Percentiles rank a stretch among this genome's conserved stretches.
phyloP scores from a whole-genome alignment of 2,888 invertebrate species.

The Epiblema foenella region DNA sequence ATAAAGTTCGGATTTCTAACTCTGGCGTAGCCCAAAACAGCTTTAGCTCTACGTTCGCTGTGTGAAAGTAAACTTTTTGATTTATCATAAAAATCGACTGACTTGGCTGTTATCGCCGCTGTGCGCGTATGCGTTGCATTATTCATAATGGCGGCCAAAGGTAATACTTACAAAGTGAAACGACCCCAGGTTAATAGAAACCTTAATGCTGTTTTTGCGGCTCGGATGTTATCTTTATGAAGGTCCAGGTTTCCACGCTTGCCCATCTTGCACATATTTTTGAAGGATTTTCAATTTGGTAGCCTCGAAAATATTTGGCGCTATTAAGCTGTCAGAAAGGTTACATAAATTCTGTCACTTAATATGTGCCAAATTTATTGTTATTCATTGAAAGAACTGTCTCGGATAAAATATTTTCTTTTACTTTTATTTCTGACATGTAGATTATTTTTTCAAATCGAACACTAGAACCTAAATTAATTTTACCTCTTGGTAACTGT shows the following conservation, averaged over 20 bases:
- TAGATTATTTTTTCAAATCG: no score
- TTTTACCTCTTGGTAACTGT: no score
- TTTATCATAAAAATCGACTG: background rate
- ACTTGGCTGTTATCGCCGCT: background rate
- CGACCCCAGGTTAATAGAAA: conserved; percentile 76
- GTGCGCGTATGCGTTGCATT: conserved; percentile 55
- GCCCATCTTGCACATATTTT: conserved; percentile 1
- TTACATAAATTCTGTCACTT: no score
- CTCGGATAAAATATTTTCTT: no score
- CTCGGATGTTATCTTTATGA: conserved; percentile 41
- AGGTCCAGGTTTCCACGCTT: background rate
- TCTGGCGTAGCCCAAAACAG: no score
- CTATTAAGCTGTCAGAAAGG: background rate
- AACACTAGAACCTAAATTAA: no score
- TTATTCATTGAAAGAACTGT: no score
- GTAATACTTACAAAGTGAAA: conserved; percentile 66
- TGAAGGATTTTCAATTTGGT: background rate
- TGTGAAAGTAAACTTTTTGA: no score
- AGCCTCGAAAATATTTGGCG: background rate
- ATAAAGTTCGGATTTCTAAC: no score
- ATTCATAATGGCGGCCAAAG: conserved; percentile 65
- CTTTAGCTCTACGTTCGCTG: no score
- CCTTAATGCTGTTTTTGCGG: conserved; percentile 47
- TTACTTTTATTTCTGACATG: no score
- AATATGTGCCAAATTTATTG: no score